Conservation (phyloP, 2,113 vertebrate species). For the Drymodes brunneopygia region DNA sequence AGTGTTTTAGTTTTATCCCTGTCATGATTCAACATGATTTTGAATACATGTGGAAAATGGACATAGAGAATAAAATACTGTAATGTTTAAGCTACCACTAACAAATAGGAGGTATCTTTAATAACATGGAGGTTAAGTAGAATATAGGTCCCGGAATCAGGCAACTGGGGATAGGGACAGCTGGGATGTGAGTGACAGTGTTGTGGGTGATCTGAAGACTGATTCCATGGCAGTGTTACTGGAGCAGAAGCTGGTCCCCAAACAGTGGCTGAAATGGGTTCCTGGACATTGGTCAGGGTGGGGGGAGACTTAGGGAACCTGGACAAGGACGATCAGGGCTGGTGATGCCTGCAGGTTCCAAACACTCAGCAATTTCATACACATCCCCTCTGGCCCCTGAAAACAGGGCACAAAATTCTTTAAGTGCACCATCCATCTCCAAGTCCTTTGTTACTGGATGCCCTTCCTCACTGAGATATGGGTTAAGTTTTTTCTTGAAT, state of each 20-base stretch:
- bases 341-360: neutral
- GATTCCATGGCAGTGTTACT: too few relatives aligned
- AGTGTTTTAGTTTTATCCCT: neutral
- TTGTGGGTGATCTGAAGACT: neutral
- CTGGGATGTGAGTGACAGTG: too few relatives aligned
- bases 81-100: neutral
- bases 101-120: neutral
- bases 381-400: neutral
- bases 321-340: neutral
- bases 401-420: neutral
- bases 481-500: neutral
- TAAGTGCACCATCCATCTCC: accelerated
- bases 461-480: neutral
- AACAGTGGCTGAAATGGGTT: neutral
- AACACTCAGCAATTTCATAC: neutral
- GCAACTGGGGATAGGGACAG: neutral
- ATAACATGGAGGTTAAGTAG: neutral
- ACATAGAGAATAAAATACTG: neutral
- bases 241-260: neutral
- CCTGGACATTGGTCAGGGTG: neutral
- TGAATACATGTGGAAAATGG: neutral
- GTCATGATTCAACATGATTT: neutral
- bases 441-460: accelerated
- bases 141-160: accelerated
- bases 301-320: accelerated